Conservation (phyloP, 2,113 vertebrate species). For the Nothobranchius kuhntae region DNA sequence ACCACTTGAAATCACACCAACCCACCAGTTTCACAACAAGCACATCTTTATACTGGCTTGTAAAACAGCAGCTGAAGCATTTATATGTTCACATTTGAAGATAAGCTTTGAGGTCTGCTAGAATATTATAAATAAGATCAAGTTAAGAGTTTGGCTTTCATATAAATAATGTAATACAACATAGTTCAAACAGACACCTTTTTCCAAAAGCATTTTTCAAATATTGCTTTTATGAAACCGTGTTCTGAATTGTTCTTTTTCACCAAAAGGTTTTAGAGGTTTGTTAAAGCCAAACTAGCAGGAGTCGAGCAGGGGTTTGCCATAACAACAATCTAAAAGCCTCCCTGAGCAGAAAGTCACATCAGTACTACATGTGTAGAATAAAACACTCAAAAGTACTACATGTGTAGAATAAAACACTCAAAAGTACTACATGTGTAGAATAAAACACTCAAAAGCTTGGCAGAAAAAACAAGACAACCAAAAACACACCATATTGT, state of each 20-base stretch:
- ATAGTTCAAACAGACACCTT: slow-evolving; percentile 58
- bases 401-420: slow-evolving; percentile 71
- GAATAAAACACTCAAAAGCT: slow-evolving; percentile 72
- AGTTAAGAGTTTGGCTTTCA: slow-evolving; percentile 62
- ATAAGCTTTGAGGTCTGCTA: slow-evolving; percentile 54
- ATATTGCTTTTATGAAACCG: slow-evolving; percentile 69
- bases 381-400: slow-evolving; percentile 65
- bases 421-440: slow-evolving; percentile 63
- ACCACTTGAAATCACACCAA: slow-evolving; percentile 26
- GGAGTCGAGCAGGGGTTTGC: slow-evolving; percentile 53
- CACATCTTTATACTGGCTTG: slow-evolving; percentile 47
- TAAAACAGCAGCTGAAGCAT: slow-evolving; percentile 66
- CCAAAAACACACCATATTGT: slow-evolving; percentile 44
- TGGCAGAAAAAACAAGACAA: slow-evolving; percentile 53
- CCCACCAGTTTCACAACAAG: slow-evolving; percentile 30
- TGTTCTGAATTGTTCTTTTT: slow-evolving; percentile 38
- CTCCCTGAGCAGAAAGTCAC: slow-evolving; percentile 77
- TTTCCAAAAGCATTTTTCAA: slow-evolving; percentile 68
- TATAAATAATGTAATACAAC: slow-evolving; percentile 69
- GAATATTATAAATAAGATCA: slow-evolving; percentile 63
- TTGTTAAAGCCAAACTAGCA: slow-evolving; percentile 62
- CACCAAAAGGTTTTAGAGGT: slow-evolving; percentile 41
- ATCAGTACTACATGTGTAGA: slow-evolving; percentile 72
- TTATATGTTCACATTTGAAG: slow-evolving; percentile 59
- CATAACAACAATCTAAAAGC: slow-evolving; percentile 62